These are phyloP conservation scores for Xiphorhynchus elegans DNA, from an alignment of 2,113 vertebrate genomes.

Conservation along the genomic window DNA sequence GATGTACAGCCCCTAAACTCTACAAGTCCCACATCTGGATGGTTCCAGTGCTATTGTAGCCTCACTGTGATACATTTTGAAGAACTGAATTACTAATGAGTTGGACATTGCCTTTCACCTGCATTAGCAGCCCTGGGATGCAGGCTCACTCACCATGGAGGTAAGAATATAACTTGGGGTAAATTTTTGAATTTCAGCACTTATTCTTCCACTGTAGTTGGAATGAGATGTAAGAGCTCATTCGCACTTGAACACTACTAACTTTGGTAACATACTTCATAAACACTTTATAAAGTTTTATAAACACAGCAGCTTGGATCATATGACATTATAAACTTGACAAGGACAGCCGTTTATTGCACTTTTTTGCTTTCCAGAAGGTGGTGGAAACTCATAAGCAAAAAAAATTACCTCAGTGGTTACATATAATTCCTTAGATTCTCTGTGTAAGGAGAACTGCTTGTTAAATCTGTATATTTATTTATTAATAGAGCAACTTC, in stretches of 20 bases:
- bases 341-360: neutral
- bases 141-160: neutral
- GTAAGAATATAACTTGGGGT: neutral
- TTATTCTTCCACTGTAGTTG: neutral
- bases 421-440: neutral
- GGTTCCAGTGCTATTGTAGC: neutral
- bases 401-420: neutral
- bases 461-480: slow-evolving; percentile 25
- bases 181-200: neutral
- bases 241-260: neutral
- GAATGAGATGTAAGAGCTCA: neutral
- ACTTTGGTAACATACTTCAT: neutral
- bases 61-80: neutral
- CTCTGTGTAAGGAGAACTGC: neutral
- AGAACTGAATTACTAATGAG: neutral
- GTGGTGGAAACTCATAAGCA: neutral
- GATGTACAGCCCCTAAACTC: neutral
- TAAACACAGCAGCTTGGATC: neutral
- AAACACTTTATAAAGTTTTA: neutral
- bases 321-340: neutral
- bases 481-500: slow-evolving; percentile 42
- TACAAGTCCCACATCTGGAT: rapidly evolving
- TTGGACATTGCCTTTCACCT: neutral
- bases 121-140: neutral
- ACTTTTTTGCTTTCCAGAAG: neutral